phyloP scores from a whole-genome alignment of 2,888 invertebrate genomes.

The Oscheius sp. region DNA sequence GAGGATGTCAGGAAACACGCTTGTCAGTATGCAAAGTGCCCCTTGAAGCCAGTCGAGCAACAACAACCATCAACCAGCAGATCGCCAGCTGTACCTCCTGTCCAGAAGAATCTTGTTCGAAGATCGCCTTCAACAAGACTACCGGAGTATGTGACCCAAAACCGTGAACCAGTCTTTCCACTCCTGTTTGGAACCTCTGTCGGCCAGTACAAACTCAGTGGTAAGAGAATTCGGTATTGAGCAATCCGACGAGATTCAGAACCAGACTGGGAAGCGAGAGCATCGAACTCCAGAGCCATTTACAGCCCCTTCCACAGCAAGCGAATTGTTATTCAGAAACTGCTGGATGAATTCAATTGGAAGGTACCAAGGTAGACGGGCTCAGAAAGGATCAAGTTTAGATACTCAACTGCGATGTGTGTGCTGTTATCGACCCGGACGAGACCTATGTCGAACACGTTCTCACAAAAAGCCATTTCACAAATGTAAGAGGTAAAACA shows the following conservation, averaged over 20 bases:
- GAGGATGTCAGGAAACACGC: slow-evolving; percentile 3
- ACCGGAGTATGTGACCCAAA: not conserved
- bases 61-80: not conserved
- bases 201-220: not conserved
- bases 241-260: not conserved
- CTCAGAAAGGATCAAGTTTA: not conserved
- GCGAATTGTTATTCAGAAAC: not conserved
- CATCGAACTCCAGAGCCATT: not conserved
- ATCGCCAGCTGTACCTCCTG: not conserved
- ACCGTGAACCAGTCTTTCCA: not conserved
- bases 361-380: not conserved
- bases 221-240: not conserved
- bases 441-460: slow-evolving; percentile 27
- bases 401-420: slow-evolving; percentile 13
- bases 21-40: not conserved
- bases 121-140: not conserved
- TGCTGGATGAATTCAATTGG: not conserved
- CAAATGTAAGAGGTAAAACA: not conserved
- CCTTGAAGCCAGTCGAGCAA: not conserved
- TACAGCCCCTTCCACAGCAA: not conserved
- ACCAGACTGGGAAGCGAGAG: not conserved
- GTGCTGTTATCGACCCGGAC: not conserved
- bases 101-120: not conserved
- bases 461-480: not conserved
- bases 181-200: slow-evolving; percentile 8